Percentiles rank a stretch among this genome's conserved stretches.
These are phyloP conservation scores for Hylaeus volcanicus DNA, from an alignment of 1,140 invertebrate genomes.

Conservation along the genomic window DNA sequence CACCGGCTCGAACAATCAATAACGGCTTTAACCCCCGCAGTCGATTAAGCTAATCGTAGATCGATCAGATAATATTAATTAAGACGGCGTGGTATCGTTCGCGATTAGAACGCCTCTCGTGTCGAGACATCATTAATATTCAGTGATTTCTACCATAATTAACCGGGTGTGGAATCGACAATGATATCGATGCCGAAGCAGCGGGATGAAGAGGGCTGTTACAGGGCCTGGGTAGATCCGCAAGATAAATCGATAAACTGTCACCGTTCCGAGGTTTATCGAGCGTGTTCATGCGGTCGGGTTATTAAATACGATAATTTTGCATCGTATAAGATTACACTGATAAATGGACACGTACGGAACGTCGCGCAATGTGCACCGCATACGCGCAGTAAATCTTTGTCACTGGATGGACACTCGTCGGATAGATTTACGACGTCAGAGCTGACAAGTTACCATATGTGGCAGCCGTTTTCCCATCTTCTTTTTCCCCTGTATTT, in stretches of 20 bases:
- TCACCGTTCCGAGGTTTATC: background rate
- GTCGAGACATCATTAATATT: constrained; percentile 20
- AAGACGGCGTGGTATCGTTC: background rate
- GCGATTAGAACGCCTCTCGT: background rate
- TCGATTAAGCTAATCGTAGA: constrained; percentile 1
- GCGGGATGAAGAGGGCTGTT: background rate
- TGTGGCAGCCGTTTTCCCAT: background rate
- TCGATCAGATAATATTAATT: constrained; percentile 22
- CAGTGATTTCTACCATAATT: constrained; percentile 13
- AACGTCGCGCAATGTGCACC: background rate
- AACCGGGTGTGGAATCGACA: constrained; percentile 18
- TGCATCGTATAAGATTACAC: constrained; percentile 12
- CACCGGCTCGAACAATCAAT: background rate
- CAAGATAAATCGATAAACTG: constrained; percentile 19
- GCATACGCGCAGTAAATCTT: constrained; percentile 24
- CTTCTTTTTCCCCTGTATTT: background rate
- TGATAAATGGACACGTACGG: constrained; percentile 25
- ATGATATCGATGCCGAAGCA: background rate
- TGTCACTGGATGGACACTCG: constrained; percentile 4
- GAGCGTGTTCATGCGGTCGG: background rate
- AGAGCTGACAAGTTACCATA: background rate
- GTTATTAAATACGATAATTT: constrained; percentile 28
- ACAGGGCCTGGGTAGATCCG: background rate
- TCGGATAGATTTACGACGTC: constrained; percentile 14
- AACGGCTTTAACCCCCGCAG: background rate